phyloP scores from a whole-genome alignment of 2,113 vertebrate species.

The Stegastes partitus region DNA sequence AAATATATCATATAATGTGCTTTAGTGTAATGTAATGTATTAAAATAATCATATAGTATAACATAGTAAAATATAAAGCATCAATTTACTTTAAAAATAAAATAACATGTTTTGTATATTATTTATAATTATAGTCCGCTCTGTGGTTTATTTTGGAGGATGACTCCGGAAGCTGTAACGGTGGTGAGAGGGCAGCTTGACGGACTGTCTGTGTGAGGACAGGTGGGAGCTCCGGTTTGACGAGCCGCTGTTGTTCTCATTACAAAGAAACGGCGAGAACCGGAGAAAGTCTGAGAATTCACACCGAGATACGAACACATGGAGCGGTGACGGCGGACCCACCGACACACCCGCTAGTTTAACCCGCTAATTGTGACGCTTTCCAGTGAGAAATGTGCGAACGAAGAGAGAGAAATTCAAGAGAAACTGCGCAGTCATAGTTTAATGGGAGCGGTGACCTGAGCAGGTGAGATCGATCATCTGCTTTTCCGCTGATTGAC shows the following conservation, averaged over 20 bases:
- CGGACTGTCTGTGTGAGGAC: slow-evolving; percentile 16
- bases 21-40: no score
- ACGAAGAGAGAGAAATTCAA: not conserved
- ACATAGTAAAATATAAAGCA: no score
- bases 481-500: not conserved
- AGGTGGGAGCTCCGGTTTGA: slow-evolving; percentile 74
- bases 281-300: not conserved
- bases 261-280: slow-evolving; percentile 24
- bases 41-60: no score
- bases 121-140: no score
- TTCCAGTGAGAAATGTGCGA: slow-evolving; percentile 34
- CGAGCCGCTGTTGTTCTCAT: slow-evolving; percentile 57
- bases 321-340: accelerated
- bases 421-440: slow-evolving; percentile 66
- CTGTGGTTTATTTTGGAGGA: slow-evolving; percentile 65
- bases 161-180: accelerated
- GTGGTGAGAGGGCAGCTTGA: not conserved
- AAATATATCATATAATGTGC: no score
- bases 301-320: accelerated
- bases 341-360: accelerated
- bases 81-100: no score
- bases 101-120: no score
- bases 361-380: not conserved
- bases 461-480: slow-evolving; percentile 64
- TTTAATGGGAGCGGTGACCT: slow-evolving; percentile 76